Evolutionary conservation across 2,888 invertebrate genomes (phyloP), one percentile per base, ranked within the genome.

Genomic region (Tillus elongatus): DNA sequence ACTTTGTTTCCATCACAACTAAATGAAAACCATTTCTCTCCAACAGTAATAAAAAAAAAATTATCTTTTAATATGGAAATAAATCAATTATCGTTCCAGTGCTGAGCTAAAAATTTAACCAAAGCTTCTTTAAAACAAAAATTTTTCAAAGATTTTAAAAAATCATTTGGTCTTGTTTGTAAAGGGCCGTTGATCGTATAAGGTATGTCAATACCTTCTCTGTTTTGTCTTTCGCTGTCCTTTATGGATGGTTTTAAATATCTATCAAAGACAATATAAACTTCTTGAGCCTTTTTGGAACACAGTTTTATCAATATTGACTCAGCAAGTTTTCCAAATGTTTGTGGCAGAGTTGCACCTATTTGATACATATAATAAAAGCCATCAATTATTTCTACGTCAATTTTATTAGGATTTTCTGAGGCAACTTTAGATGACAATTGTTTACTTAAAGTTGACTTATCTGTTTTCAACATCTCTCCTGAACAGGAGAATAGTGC

Each of bases 321-420:
- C 33, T 50, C 45, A 3, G 54, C 29, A 12, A 37, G 10, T 37
- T 35, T 36, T 12, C 12, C 27, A 35, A 33, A 37, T 10, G 37
- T 37, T 13, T 37, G 26, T 14, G 37, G 37, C n/a, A 35, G 3
- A 13, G 29, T 4, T 3, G 35, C 12, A 3, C 30, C 30, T 30
- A 28, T 6, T 3, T 3, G 13, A 34, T 53, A 36, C 31, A 55
- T 40, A 28, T 33, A 52, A 15, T 47, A 50, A 43, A 53, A 53
- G 28, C 53, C 56, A 43, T 55, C 54, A 6, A 52, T 47, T 35
- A 56, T 50, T 39, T 46, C 51, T 11, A 49, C 39, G 26, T 54
- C 43, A 4, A 45, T 38, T n/a, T 39, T 13, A 15, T 15, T 14
- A 2, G 46, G 47, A 6, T 35, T 26, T 15, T 24, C 12, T 14